Evolutionary conservation across 2,113 vertebrate species (phyloP).

Genomic region (Paramisgurnus dabryanus): DNA sequence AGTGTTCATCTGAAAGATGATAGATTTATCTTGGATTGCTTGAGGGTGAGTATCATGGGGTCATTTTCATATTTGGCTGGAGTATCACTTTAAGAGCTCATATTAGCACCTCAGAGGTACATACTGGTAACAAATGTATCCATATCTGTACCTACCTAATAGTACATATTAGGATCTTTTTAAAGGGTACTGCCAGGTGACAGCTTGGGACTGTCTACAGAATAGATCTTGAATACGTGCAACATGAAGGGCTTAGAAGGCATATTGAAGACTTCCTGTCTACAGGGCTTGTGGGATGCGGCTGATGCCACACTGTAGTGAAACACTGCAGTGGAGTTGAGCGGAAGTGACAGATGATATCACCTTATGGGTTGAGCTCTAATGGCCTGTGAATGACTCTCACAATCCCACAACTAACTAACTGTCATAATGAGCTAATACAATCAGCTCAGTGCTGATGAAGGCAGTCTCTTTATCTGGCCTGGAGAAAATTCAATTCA

Average conservation of each 20-base stretch:
- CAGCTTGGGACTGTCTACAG: background rate
- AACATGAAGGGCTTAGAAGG: background rate
- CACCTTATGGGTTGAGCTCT: background rate
- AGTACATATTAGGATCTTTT: too few species aligned
- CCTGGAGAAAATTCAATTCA: background rate
- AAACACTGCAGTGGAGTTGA: background rate
- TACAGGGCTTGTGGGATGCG: background rate
- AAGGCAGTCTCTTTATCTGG: conserved; percentile 22
- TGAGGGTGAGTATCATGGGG: too few species aligned
- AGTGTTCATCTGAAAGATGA: too few species aligned
- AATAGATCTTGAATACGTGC: conserved; percentile 13
- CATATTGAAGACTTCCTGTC: conserved; percentile 10
- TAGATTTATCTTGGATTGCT: too few species aligned
- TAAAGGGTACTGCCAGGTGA: too few species aligned
- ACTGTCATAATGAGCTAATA: conserved; percentile 29
- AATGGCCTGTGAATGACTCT: conserved; percentile 37
- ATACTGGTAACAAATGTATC: too few species aligned
- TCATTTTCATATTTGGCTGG: too few species aligned
- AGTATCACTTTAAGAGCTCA: too few species aligned
- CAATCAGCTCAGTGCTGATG: background rate
- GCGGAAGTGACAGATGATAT: conserved; percentile 22
- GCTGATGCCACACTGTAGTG: background rate
- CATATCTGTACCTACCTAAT: too few species aligned
- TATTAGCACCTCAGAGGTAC: too few species aligned
- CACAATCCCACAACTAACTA: conserved; percentile 2